A percentile compares a stretch with the other conserved stretches of the same genome.
These are phyloP conservation scores for Phalanger gymnotis DNA, from an alignment of 2,797 vertebrate genomes.

Conservation along the genomic window DNA sequence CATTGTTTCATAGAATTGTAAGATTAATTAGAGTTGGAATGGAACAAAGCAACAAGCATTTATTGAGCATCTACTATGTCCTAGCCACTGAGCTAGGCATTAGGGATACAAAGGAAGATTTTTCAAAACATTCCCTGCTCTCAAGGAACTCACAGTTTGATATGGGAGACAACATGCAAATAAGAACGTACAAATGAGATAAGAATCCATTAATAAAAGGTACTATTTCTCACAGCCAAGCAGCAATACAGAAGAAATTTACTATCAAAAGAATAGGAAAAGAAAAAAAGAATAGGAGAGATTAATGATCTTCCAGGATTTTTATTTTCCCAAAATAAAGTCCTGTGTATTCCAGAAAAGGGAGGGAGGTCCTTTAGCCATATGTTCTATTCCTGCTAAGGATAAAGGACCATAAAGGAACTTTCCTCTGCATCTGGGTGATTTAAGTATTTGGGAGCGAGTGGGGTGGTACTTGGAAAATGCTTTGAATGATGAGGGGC, in stretches of 20 bases:
- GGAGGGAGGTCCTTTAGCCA: conserved; percentile 51
- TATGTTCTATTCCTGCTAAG: neutral
- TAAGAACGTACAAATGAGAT: neutral
- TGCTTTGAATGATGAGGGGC: conserved; percentile 16
- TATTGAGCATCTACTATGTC: neutral
- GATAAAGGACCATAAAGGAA: neutral
- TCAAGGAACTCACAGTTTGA: neutral
- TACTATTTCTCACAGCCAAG: conserved; percentile 78
- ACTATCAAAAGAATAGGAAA: conserved; percentile 76
- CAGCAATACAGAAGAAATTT: conserved; percentile 83
- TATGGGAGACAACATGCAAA: neutral
- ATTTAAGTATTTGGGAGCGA: conserved; percentile 25
- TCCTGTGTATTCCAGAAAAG: conserved; percentile 64
- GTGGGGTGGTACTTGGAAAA: conserved; percentile 18
- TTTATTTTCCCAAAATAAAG: conserved; percentile 79
- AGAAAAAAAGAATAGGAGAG: conserved; percentile 69
- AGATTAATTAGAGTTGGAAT: neutral
- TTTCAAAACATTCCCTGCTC: neutral
- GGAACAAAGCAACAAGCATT: neutral
- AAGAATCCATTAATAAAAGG: conserved; percentile 81
- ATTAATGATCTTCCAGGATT: conserved; percentile 80
- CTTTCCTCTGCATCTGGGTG: conserved; percentile 34
- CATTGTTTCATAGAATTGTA: neutral
- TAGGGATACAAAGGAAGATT: neutral
- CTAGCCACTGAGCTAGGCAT: neutral